phyloP scores from a whole-genome alignment of 2,888 invertebrate genomes.

The Synanthedon formicaeformis region DNA sequence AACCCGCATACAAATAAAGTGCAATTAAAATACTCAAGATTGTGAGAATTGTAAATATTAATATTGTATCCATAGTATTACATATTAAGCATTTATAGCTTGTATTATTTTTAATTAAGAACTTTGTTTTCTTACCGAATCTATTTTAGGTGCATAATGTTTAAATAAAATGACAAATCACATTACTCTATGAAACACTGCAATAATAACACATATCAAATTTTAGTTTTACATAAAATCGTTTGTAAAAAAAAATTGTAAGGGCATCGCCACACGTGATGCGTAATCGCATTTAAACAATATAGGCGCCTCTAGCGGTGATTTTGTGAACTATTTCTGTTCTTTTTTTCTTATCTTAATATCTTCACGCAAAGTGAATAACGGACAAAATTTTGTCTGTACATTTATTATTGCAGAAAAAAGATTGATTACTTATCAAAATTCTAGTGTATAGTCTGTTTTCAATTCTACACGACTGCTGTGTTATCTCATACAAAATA shows the following conservation, averaged over 20 bases:
- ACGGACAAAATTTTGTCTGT: too few relatives aligned
- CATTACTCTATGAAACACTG: slow-evolving; percentile 17
- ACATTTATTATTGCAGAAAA: too few relatives aligned
- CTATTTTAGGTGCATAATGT: not conserved
- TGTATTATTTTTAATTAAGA: slow-evolving; percentile 5
- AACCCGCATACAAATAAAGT: slow-evolving; percentile 61
- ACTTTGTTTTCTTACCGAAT: not conserved
- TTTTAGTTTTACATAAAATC: slow-evolving; percentile 29
- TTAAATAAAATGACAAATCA: not conserved
- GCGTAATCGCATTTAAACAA: too few relatives aligned
- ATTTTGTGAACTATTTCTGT: too few relatives aligned
- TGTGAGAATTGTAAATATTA: slow-evolving; percentile 66
- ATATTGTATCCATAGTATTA: slow-evolving; percentile 36
- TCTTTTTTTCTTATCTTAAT: too few relatives aligned
- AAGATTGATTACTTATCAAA: too few relatives aligned
- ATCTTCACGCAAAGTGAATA: too few relatives aligned
- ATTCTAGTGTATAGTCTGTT: too few relatives aligned
- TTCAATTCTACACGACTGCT: too few relatives aligned
- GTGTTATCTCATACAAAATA: too few relatives aligned
- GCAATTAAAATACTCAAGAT: slow-evolving; percentile 69
- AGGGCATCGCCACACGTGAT: not conserved
- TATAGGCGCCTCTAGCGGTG: too few relatives aligned
- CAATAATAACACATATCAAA: slow-evolving; percentile 58
- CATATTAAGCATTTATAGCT: slow-evolving; percentile 51
- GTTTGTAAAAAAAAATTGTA: not conserved